Evolutionary conservation across 2,797 vertebrate species (phyloP), one percentile per base, ranked within the genome.

Genomic region (Pyrocephalus nanus): DNA sequence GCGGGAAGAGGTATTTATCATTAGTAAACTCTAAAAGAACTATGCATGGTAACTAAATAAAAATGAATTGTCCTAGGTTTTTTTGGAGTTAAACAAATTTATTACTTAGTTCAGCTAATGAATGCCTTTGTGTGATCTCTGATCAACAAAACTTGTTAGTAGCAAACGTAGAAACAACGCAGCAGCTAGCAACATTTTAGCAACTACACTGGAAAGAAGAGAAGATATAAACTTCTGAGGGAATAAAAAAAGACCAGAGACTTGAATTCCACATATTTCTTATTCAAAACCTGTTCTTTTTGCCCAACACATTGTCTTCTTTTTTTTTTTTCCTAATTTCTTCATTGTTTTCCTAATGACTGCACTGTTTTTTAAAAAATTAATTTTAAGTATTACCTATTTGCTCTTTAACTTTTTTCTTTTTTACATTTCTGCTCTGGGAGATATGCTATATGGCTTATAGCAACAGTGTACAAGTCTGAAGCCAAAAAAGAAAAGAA

Each of bases 1-100:
- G 75, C 30, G 6, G 45, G 72, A 97, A 93, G 34, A 90, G 26
- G 64, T 90, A 95, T 97, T 97, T 29, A 86, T 97, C 96, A 95
- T 90, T 95, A 95, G 92, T 90, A 97, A 96, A 97, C 62, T 93
- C 70, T 88, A 48, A 73, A 95, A 95, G 58, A 74, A 50, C 47
- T 83, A 74, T 87, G 27, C 50, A 61, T 69, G 50, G 40, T 92
- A 92, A 95, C 96, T 96, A 96, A 96, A 93, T 36, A 96, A 42
- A 96, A 97, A 93, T 90, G 0, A 96, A 95, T 95, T 95, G 30
- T 81, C 96, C 40, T 77, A 69, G 22, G 8, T 53, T 81, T 83
- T 47, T 67, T 66, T 64, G 29, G n/a, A 73, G 58, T 58, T 87
- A 55, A 58, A 3, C 36, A 65, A 78, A 95, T 60, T 82, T 45